Percentiles rank a stretch among this genome's conserved stretches.
Evolutionary conservation across 2,797 vertebrate species (phyloP).

Genomic region (Aplochiton taeniatus): DNA sequence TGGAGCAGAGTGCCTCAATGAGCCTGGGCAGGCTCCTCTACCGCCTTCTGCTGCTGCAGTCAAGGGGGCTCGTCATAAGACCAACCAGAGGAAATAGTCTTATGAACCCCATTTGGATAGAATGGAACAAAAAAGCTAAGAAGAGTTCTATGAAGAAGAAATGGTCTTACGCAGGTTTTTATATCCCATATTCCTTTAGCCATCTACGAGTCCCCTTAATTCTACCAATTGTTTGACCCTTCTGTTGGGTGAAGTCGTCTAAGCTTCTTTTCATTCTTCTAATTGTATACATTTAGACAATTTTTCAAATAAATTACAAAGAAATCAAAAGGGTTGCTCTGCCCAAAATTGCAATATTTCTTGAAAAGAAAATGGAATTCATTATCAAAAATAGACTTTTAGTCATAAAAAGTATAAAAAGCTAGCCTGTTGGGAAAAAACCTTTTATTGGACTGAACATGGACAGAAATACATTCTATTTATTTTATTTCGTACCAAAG

Average conservation of each 20-base stretch:
- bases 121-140: neutral
- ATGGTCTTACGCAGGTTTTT: neutral
- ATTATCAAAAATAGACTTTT: neutral
- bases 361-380: slow-evolving; percentile 6
- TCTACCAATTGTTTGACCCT: no score
- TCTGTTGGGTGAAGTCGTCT: no score
- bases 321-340: neutral
- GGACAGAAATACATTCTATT: neutral
- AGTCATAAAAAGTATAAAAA: no score
- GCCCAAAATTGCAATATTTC: neutral
- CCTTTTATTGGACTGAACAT: neutral
- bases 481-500: neutral
- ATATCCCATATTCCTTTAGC: neutral
- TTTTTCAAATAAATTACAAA: no score
- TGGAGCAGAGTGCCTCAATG: slow-evolving; percentile 73
- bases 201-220: no score
- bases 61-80: slow-evolving; percentile 60
- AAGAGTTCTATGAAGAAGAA: slow-evolving; percentile 6
- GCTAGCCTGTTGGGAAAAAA: neutral
- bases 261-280: no score
- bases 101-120: slow-evolving; percentile 7
- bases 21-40: slow-evolving; percentile 71
- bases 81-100: slow-evolving; percentile 9
- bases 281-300: no score
- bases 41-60: slow-evolving; percentile 73